phyloP scores from a whole-genome alignment of 2,888 invertebrate species.

The Zhuqinia jingwanae region DNA sequence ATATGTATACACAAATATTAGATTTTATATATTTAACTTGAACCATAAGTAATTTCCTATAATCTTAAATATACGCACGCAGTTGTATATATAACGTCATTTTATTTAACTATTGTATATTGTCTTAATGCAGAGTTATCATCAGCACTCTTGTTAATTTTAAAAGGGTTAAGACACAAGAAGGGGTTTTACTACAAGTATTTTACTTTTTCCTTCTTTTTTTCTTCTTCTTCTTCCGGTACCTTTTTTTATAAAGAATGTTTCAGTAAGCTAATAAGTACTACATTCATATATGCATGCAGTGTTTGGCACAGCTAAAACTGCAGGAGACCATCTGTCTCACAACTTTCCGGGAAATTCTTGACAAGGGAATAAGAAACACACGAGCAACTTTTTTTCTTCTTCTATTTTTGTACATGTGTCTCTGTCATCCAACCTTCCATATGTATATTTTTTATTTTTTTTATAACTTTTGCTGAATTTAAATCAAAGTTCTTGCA shows the following conservation, averaged over 20 bases:
- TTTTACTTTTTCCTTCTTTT: constrained; percentile 24
- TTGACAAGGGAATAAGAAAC: constrained; percentile 59
- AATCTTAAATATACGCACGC: too few relatives aligned
- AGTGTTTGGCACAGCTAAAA: constrained; percentile 26
- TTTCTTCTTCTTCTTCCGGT: too few relatives aligned
- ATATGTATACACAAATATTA: neutral
- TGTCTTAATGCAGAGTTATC: neutral
- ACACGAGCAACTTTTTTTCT: constrained; percentile 28
- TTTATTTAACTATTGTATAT: constrained; percentile 19
- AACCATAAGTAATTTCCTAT: constrained; percentile 10
- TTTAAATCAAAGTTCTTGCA: neutral
- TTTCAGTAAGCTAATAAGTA: neutral
- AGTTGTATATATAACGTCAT: too few relatives aligned
- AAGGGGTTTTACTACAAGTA: constrained; percentile 37
- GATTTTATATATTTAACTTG: neutral
- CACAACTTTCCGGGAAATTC: constrained; percentile 61
- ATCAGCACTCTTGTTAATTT: constrained; percentile 22
- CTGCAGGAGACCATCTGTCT: constrained; percentile 67
- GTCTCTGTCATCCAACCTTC: constrained; percentile 43
- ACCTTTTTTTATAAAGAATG: constrained; percentile 19
- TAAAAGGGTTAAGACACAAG: constrained; percentile 69
- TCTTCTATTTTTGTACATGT: constrained; percentile 47
- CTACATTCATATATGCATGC: neutral
- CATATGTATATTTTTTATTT: too few relatives aligned
- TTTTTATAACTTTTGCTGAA: constrained; percentile 48